phyloP scores from a whole-genome alignment of 2,797 vertebrate species.

The Epinephelus awoara region DNA sequence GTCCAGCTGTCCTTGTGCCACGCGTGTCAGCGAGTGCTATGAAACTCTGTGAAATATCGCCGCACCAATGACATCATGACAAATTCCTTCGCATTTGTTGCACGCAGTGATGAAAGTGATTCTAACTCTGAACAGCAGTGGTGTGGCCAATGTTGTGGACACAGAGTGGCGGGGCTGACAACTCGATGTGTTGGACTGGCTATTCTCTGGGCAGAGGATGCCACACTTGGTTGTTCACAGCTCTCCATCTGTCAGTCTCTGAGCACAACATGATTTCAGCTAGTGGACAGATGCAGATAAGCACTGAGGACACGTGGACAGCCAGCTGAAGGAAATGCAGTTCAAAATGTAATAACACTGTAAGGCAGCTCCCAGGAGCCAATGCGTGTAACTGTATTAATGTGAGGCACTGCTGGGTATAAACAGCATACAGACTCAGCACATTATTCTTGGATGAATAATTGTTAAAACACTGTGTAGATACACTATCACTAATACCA shows the following conservation, averaged over 20 bases:
- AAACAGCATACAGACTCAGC: constrained; percentile 31
- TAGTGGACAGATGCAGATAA: constrained; percentile 56
- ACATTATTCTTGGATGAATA: constrained; percentile 30
- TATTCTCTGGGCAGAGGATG: constrained; percentile 46
- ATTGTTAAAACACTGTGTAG: constrained; percentile 25
- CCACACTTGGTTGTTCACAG: constrained; percentile 44
- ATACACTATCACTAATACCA: constrained; percentile 26
- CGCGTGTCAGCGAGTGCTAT: constrained; percentile 25
- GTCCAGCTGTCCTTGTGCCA: constrained; percentile 49
- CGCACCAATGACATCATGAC: constrained; percentile 37
- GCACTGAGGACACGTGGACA: constrained; percentile 31
- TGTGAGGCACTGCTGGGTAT: constrained; percentile 33
- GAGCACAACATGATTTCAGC: constrained; percentile 51
- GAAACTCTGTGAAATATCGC: constrained; percentile 61
- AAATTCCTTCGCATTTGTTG: constrained; percentile 47
- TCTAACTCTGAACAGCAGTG: constrained; percentile 52
- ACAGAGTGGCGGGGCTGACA: constrained; percentile 45
- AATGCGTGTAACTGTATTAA: constrained; percentile 35
- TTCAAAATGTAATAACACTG: constrained; percentile 39
- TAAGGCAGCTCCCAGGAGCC: constrained; percentile 39
- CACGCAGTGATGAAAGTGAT: constrained; percentile 65
- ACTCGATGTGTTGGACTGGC: constrained; percentile 47
- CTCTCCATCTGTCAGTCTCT: constrained; percentile 50
- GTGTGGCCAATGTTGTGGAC: constrained; percentile 35
- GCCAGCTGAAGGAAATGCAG: constrained; percentile 29